A percentile compares a stretch with the other conserved stretches of the same genome.
Evolutionary conservation across 1,140 invertebrate genomes (phyloP).

Genomic region (Callitettix versicolor): DNA sequence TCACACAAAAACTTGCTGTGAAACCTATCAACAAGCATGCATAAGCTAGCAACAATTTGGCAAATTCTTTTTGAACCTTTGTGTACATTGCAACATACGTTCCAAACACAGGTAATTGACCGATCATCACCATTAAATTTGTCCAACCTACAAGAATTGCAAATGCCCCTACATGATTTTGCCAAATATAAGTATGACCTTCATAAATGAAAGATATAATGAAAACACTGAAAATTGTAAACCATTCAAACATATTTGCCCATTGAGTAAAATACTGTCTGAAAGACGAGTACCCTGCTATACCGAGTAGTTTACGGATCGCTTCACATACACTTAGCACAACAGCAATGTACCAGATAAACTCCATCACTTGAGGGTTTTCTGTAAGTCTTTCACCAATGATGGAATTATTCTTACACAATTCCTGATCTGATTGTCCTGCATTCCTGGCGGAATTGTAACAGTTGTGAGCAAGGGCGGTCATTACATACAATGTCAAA

Average conservation of each 20-base stretch:
- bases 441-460: slow-evolving; percentile 53
- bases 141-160: slow-evolving; percentile 75
- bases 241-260: slow-evolving; percentile 78
- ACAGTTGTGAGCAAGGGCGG: slow-evolving; percentile 63
- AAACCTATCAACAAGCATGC: slow-evolving; percentile 74
- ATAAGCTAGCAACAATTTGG: slow-evolving; percentile 71
- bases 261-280: slow-evolving; percentile 68
- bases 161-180: slow-evolving; percentile 69
- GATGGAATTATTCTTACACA: slow-evolving; percentile 63
- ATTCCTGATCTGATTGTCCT: slow-evolving; percentile 18
- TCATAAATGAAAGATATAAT: slow-evolving; percentile 67
- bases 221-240: slow-evolving; percentile 69
- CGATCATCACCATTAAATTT: slow-evolving; percentile 78
- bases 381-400: slow-evolving; percentile 56
- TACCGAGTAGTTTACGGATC: slow-evolving; percentile 61
- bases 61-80: slow-evolving; percentile 72
- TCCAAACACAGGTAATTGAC: slow-evolving; percentile 71
- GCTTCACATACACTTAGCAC: slow-evolving; percentile 64
- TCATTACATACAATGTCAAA: slow-evolving; percentile 63
- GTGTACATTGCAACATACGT: slow-evolving; percentile 82
- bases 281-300: slow-evolving; percentile 61
- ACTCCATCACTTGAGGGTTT: slow-evolving; percentile 59
- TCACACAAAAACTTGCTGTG: slow-evolving; percentile 75
- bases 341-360: slow-evolving; percentile 66
- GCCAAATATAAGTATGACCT: slow-evolving; percentile 65